These are phyloP conservation scores for Lagopus leucura DNA, from an alignment of 2,113 vertebrate genomes.

Conservation along the genomic window DNA sequence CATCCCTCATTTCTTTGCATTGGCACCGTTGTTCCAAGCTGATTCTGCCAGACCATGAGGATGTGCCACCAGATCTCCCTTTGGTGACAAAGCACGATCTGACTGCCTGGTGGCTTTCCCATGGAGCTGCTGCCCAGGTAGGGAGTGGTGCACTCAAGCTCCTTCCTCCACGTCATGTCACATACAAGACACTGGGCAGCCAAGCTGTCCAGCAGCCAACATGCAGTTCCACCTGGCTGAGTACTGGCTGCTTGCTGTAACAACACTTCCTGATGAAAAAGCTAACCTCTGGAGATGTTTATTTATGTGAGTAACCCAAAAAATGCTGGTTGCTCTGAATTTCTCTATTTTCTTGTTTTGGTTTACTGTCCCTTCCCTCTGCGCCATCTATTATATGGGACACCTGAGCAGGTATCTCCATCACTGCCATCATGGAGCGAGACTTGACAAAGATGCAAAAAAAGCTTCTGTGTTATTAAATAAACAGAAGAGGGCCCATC, in stretches of 20 bases:
- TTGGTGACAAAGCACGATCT: background rate
- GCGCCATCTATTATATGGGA: background rate
- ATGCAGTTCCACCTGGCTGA: background rate
- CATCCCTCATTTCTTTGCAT: background rate
- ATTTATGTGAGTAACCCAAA: background rate
- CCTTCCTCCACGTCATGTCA: fast-evolving
- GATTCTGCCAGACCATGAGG: background rate
- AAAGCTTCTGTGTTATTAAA: background rate
- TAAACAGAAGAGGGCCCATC: background rate
- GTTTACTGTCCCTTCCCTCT: background rate
- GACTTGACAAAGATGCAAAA: background rate
- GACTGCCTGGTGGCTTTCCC: background rate
- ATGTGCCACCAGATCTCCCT: background rate
- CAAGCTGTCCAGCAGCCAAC: background rate
- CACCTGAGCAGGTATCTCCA: background rate
- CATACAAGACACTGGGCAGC: background rate
- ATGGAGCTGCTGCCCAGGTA: background rate
- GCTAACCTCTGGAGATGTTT: background rate
- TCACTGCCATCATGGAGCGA: background rate
- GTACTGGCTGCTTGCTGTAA: background rate
- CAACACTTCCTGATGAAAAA: background rate
- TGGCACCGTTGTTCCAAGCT: background rate
- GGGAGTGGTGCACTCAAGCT: background rate
- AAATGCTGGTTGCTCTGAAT: background rate
- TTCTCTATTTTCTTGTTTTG: background rate